Conservation (phyloP, 2,888 invertebrate genomes). For the Eristalinus sepulchralis region DNA sequence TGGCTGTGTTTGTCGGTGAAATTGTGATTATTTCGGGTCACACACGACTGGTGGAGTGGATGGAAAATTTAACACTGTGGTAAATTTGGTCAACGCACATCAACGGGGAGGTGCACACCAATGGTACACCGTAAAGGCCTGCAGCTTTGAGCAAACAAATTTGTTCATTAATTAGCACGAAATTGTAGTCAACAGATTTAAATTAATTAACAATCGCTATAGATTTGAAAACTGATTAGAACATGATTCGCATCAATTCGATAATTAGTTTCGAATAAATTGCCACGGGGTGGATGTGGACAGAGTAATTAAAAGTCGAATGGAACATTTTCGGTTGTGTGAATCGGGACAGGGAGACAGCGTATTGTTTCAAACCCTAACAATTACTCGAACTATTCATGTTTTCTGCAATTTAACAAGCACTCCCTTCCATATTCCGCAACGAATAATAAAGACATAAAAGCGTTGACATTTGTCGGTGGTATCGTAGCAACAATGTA, state of each 20-base stretch:
- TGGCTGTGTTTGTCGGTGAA: not conserved
- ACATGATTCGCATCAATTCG: not conserved
- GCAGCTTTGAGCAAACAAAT: not conserved
- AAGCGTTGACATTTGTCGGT: no score
- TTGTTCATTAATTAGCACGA: slow-evolving; percentile 10
- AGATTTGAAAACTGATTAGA: slow-evolving; percentile 20
- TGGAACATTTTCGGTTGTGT: no score
- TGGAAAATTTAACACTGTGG: not conserved
- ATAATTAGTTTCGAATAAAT: not conserved
- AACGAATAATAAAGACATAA: no score
- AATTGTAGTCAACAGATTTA: slow-evolving; percentile 9
- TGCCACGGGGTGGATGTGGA: no score
- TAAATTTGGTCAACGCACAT: not conserved
- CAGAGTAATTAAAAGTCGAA: no score
- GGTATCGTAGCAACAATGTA: no score
- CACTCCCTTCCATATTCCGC: no score
- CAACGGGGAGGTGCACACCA: no score
- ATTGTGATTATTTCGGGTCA: not conserved
- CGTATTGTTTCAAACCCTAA: no score
- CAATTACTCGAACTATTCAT: no score
- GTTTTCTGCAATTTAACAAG: no score
- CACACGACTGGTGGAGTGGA: not conserved
- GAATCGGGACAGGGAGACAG: no score
- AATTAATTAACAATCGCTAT: slow-evolving; percentile 14
- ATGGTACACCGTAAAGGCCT: not conserved